Base-by-base conservation (phyloP, 1,140 invertebrate species). In the Zaprionus nigranus region DNA sequence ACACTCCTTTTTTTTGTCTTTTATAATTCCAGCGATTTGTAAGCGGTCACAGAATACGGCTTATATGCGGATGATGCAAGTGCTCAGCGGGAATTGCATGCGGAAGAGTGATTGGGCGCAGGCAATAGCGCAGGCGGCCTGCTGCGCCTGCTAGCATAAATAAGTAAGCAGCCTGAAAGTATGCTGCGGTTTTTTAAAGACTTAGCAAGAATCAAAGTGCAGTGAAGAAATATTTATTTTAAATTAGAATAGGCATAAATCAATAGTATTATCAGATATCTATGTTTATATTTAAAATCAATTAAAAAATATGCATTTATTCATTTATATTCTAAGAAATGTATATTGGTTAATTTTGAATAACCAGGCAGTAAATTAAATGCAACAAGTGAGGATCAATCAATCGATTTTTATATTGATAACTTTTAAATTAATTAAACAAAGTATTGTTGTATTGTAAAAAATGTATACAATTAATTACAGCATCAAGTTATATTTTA, bases 1-100 rank as follows among this genome's bases (percentile, higher is more conserved):
- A n/a, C n/a, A n/a, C n/a, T n/a, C n/a, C n/a, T n/a, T 2, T 20
- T 43, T 43, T 46, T 17, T 17, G 40, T 64, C 65, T 73, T 67
- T 49, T 72, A 65, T 72, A 76, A 73, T 72, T 73, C 61, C 40
- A 51, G 43, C 64, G 69, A 82, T 82, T 87, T 87, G 51, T 63
- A 73, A 68, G 71, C 78, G 78, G 70, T 73, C 56, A 66, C 62
- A 73, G 43, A 28, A 61, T 54, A 30, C 38, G 54, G 64, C 46
- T 54, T 54, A 51, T 67, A 34, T 61, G 58, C 36, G 40, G 20
- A 56, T 28, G 26, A 71, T 30, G 34, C 46, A 28, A 38, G 24
- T 15, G 64, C 24, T 43, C 46, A 12, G 4, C 17, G 61, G 38
- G 38, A 64, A 49, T 64, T 34, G 60, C 38, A 64, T 28, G 36